Evolutionary conservation across 1,140 invertebrate species (phyloP).

Genomic region (Drosophila willistoni): DNA sequence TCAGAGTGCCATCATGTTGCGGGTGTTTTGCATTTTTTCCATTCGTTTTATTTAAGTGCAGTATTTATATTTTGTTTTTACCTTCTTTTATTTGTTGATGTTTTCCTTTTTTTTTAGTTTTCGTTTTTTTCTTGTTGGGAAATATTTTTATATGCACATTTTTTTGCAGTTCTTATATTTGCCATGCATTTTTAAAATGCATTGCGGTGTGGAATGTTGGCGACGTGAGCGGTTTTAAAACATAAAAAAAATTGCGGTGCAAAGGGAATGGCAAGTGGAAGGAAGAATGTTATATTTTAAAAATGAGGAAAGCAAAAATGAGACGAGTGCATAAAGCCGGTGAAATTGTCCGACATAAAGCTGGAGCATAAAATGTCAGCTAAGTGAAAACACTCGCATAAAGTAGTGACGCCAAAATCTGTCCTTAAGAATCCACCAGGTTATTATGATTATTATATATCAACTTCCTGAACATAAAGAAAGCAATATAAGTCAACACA

Average conservation of each 20-base stretch:
- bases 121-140: neutral
- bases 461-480: neutral
- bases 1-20: conserved; percentile 52
- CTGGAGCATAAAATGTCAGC: conserved; percentile 44
- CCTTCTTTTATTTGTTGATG: conserved; percentile 15
- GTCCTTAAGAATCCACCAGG: conserved; percentile 16
- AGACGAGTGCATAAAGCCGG: conserved; percentile 51
- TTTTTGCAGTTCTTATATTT: conserved; percentile 52
- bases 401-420: conserved; percentile 39
- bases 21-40: conserved; percentile 31
- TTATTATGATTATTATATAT: conserved; percentile 33
- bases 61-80: neutral
- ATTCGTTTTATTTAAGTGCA: conserved; percentile 31
- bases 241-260: conserved; percentile 16
- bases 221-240: conserved; percentile 49
- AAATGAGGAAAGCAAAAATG: conserved; percentile 17
- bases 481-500: neutral
- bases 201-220: conserved; percentile 53
- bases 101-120: neutral
- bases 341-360: conserved; percentile 42
- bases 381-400: conserved; percentile 50
- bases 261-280: neutral
- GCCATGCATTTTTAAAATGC: conserved; percentile 54
- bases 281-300: conserved; percentile 4
- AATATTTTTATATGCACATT: conserved; percentile 11